Conservation (phyloP, 2,113 vertebrate species). For the Vireo altiloquus region DNA sequence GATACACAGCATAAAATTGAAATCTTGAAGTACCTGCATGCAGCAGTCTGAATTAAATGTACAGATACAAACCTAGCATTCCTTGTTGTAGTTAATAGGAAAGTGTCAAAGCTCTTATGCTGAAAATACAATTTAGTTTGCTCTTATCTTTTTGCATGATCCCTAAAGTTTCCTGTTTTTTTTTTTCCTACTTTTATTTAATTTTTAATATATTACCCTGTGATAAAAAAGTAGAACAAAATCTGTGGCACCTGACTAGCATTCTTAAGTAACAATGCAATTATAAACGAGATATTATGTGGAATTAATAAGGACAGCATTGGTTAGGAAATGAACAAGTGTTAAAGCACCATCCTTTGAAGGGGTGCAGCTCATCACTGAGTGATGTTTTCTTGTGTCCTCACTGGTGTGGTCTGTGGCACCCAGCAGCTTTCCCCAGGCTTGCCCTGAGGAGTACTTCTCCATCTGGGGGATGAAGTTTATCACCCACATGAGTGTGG, state of each 20-base stretch:
- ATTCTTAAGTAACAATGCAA: not conserved
- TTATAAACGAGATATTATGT: not conserved
- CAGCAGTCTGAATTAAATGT: slow-evolving; percentile 45
- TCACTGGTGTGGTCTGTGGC: not conserved
- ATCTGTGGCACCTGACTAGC: not conserved
- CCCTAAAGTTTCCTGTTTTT: not conserved
- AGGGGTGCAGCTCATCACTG: not conserved
- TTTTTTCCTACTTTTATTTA: not conserved
- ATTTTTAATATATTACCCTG: not conserved
- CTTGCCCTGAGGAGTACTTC: rapidly evolving
- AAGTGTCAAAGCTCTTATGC: not conserved
- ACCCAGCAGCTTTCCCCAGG: rapidly evolving
- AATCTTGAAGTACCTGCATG: slow-evolving; percentile 37
- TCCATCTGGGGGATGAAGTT: not conserved
- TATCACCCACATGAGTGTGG: rapidly evolving
- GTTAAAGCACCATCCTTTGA: not conserved
- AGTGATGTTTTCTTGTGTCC: not conserved
- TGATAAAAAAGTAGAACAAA: not conserved
- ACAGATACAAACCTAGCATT: not conserved
- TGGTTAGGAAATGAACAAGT: not conserved
- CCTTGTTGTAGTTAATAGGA: not conserved
- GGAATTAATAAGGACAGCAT: not conserved
- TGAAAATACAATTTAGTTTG: slow-evolving; percentile 8
- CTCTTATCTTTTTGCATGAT: not conserved
- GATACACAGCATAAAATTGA: slow-evolving; percentile 62